Percentiles rank a stretch among this genome's conserved stretches.
Conservation (phyloP, 2,797 vertebrate species). For the Chrysocyon brachyurus region DNA sequence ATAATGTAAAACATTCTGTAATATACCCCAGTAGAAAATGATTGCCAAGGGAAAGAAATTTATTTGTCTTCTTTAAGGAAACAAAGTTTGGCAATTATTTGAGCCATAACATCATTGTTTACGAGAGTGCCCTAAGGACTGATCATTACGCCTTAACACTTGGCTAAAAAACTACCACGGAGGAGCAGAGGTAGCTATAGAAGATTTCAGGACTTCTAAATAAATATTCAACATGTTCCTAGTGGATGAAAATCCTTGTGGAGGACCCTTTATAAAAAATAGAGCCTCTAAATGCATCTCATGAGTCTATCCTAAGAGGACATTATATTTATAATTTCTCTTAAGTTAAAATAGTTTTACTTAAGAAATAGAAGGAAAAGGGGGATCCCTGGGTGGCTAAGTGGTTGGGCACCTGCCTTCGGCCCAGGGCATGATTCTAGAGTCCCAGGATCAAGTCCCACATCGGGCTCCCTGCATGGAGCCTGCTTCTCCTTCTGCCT, state of each 20-base stretch:
- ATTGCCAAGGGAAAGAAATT: slow-evolving; percentile 73
- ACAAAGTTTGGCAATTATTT: slow-evolving; percentile 77
- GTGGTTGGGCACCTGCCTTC: too few species aligned
- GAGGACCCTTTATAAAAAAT: slow-evolving; percentile 3
- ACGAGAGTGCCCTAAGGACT: slow-evolving; percentile 60
- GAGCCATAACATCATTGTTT: slow-evolving; percentile 63
- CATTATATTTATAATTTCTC: slow-evolving; percentile 18
- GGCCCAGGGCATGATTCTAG: too few species aligned
- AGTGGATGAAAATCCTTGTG: not conserved
- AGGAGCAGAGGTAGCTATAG: slow-evolving; percentile 17
- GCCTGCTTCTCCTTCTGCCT: too few species aligned
- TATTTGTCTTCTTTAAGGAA: slow-evolving; percentile 78
- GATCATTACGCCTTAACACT: slow-evolving; percentile 64
- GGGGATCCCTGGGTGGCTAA: too few species aligned
- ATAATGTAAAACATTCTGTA: slow-evolving; percentile 78
- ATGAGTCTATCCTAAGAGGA: not conserved
- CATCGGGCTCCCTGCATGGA: too few species aligned
- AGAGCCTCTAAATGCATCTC: slow-evolving; percentile 11
- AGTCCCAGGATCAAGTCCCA: too few species aligned
- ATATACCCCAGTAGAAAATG: slow-evolving; percentile 61
- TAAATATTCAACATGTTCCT: slow-evolving; percentile 63
- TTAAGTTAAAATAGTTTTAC: slow-evolving; percentile 56
- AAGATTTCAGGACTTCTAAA: slow-evolving; percentile 39
- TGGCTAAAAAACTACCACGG: slow-evolving; percentile 50
- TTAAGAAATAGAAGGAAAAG: slow-evolving; percentile 60